These are phyloP conservation scores for Leucoma salicis DNA, from an alignment of 2,888 invertebrate species.

Conservation along the genomic window DNA sequence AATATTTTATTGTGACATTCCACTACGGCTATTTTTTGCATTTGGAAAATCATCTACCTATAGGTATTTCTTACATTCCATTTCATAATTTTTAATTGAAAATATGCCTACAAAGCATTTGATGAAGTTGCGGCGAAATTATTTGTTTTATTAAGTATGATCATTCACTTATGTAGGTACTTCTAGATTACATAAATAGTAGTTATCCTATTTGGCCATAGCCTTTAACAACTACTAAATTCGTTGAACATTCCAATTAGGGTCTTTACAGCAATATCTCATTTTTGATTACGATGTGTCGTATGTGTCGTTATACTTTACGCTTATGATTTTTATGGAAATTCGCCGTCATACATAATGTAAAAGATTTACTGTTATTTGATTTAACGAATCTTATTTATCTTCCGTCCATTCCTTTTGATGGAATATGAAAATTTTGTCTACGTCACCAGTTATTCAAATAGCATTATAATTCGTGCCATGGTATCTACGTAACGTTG, in stretches of 20 bases:
- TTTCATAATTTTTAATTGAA: slow-evolving; percentile 36
- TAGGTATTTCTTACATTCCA: slow-evolving; percentile 54
- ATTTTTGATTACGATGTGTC: slow-evolving; percentile 16
- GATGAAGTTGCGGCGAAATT: slow-evolving; percentile 16
- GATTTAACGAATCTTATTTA: slow-evolving; percentile 16
- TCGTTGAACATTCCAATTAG: slow-evolving; percentile 35
- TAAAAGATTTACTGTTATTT: slow-evolving; percentile 15
- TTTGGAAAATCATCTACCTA: slow-evolving; percentile 21
- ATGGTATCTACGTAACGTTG: slow-evolving; percentile 23
- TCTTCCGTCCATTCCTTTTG: slow-evolving; percentile 32
- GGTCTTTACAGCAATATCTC: slow-evolving; percentile 25
- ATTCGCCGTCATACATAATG: slow-evolving; percentile 13
- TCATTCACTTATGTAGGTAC: slow-evolving; percentile 27
- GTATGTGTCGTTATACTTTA: slow-evolving; percentile 19
- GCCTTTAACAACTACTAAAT: slow-evolving; percentile 25
- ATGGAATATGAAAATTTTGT: slow-evolving; percentile 10
- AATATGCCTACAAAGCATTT: slow-evolving; percentile 20
- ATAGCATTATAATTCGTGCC: slow-evolving; percentile 20
- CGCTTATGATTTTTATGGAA: slow-evolving; percentile 18
- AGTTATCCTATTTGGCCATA: slow-evolving; percentile 27
- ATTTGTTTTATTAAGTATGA: slow-evolving; percentile 24
- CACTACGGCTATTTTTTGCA: slow-evolving; percentile 16
- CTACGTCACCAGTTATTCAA: slow-evolving; percentile 14
- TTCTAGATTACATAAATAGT: slow-evolving; percentile 18
- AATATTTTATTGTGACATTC: slow-evolving; percentile 26